Conservation (phyloP, 2,888 invertebrate genomes). For the Endotricha flammealis region DNA sequence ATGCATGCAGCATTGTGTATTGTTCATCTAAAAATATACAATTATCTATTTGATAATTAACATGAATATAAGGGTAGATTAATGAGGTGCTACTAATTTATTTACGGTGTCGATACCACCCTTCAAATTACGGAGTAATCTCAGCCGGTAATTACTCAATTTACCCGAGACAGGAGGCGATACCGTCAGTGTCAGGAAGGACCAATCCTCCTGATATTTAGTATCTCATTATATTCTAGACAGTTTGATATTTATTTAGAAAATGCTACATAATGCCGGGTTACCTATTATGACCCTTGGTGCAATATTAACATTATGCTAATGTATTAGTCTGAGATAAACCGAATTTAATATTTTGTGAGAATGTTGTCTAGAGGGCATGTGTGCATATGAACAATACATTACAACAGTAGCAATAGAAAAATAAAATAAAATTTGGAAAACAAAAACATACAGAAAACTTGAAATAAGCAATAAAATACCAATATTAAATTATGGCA, state of each 20-base stretch:
- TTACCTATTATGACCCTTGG: too few species aligned
- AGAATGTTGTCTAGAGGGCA: neutral
- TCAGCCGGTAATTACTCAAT: conserved; percentile 68
- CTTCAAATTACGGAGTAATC: conserved; percentile 58
- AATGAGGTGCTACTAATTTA: conserved; percentile 18
- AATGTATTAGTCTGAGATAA: neutral
- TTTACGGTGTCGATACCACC: conserved; percentile 56
- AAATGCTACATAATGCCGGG: too few species aligned
- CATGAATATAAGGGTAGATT: too few species aligned
- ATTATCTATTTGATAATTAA: too few species aligned
- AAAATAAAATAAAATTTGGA: too few species aligned
- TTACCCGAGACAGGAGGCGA: conserved; percentile 56
- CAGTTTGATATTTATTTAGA: conserved; percentile 11
- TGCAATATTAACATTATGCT: too few species aligned
- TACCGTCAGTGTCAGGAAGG: conserved; percentile 46
- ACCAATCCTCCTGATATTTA: conserved; percentile 29
- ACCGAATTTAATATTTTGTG: neutral
- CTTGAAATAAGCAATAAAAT: conserved; percentile 1
- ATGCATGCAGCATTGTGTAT: too few species aligned
- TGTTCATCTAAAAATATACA: too few species aligned
- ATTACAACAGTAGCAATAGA: too few species aligned
- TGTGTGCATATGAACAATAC: neutral
- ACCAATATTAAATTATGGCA: conserved; percentile 1
- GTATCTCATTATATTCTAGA: conserved; percentile 32
- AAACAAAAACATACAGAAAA: conserved; percentile 6